Conservation (phyloP, 1,140 invertebrate genomes). For the Lasioglossum baleicum region DNA sequence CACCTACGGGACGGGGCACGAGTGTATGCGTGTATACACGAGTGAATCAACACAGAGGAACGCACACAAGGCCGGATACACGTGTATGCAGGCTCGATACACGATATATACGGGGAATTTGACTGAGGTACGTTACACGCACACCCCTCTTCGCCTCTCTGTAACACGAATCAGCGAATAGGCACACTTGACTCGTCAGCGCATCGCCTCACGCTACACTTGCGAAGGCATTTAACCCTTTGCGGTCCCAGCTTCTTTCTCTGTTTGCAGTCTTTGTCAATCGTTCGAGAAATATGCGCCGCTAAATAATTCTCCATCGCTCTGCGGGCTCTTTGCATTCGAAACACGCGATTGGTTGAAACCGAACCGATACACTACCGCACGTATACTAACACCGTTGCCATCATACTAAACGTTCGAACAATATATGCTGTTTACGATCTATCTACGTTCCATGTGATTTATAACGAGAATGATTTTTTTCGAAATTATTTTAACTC, state of each 20-base stretch:
- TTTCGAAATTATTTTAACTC: too few species aligned
- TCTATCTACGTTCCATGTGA: too few species aligned
- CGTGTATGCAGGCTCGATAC: slow-evolving; percentile 10
- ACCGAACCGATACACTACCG: too few species aligned
- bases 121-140: slow-evolving; percentile 53
- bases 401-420: too few species aligned
- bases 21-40: slow-evolving; percentile 19
- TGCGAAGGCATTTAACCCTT: slow-evolving; percentile 55
- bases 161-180: slow-evolving; percentile 53
- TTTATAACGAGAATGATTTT: too few species aligned
- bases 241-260: slow-evolving; percentile 14
- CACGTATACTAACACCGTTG: too few species aligned
- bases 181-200: slow-evolving; percentile 66
- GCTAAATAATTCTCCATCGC: background rate
- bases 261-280: background rate
- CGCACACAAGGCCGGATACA: background rate
- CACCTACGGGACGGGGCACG: background rate
- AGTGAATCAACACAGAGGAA: slow-evolving; percentile 36
- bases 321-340: background rate
- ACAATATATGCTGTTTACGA: too few species aligned
- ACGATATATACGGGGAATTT: slow-evolving; percentile 53
- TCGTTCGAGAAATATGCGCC: background rate
- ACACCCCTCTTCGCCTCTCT: background rate
- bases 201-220: slow-evolving; percentile 62
- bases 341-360: too few species aligned